phyloP scores from a whole-genome alignment of 1,140 invertebrate species.

The Saccostrea cuccullata region DNA sequence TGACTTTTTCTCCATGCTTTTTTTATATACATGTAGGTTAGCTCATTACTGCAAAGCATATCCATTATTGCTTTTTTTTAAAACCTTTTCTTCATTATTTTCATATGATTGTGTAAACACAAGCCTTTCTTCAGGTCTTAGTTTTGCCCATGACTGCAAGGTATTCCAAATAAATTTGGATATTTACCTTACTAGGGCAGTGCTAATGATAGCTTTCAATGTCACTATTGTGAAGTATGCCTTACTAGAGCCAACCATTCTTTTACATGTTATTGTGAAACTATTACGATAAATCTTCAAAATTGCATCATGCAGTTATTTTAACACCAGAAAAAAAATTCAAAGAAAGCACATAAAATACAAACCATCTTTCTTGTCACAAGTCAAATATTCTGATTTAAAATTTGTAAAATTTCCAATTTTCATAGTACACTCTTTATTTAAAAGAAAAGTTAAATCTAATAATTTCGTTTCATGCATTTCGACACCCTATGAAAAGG shows the following conservation, averaged over 20 bases:
- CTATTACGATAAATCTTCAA: neutral
- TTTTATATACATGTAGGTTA: neutral
- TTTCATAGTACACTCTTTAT: no score
- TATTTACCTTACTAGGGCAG: conserved; percentile 10
- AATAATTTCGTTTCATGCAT: neutral
- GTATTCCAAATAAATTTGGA: neutral
- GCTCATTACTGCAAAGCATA: conserved; percentile 21
- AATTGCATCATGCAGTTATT: neutral
- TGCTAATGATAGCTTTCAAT: neutral
- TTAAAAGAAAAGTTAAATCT: neutral
- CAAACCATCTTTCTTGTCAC: no score
- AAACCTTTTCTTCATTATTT: neutral
- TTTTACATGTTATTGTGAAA: neutral
- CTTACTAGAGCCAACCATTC: conserved; percentile 17
- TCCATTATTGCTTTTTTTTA: neutral
- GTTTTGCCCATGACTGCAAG: conserved; percentile 9
- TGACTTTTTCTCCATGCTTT: conserved; percentile 4
- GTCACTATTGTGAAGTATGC: neutral
- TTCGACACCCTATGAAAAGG: neutral
- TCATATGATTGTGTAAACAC: neutral
- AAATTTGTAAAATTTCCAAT: no score
- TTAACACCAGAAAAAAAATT: no score
- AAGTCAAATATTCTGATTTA: no score
- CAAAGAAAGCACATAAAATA: no score
- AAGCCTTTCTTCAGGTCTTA: neutral